Conservation (phyloP, 2,113 vertebrate genomes). For the Microcebus ravelobensis region DNA sequence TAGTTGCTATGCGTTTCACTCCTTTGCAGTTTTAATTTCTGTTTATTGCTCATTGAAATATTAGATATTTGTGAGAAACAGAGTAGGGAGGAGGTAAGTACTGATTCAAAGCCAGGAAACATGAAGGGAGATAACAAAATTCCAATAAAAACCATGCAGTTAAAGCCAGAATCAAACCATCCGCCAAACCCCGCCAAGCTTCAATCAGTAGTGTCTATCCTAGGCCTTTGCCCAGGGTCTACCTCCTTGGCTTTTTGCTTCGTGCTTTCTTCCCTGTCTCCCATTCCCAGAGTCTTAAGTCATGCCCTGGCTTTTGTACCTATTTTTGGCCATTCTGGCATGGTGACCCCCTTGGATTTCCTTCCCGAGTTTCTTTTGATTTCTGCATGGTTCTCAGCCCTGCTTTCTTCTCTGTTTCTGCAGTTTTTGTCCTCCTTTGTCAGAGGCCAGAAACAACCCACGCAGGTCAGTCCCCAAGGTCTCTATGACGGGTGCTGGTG, state of each 20-base stretch:
- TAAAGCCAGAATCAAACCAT: not conserved
- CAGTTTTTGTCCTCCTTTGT: not conserved
- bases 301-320: not conserved
- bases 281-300: not conserved
- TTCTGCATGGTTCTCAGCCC: not conserved
- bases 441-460: not conserved
- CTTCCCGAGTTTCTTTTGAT: not conserved
- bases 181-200: not conserved
- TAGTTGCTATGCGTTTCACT: not conserved
- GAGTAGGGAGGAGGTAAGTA: not conserved
- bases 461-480: not conserved
- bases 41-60: not conserved
- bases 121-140: not conserved
- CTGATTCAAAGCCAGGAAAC: not conserved
- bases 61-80: not conserved
- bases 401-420: not conserved
- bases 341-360: not conserved
- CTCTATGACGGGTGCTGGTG: not conserved
- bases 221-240: not conserved
- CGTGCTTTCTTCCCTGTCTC: not conserved
- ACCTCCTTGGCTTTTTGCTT: not conserved
- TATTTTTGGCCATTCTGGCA: not conserved
- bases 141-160: not conserved
- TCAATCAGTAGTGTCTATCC: fast-evolving
- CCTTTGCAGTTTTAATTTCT: not conserved